Base-by-base conservation (phyloP, 2,113 vertebrate genomes). In the Megaleporinus macrocephalus region DNA sequence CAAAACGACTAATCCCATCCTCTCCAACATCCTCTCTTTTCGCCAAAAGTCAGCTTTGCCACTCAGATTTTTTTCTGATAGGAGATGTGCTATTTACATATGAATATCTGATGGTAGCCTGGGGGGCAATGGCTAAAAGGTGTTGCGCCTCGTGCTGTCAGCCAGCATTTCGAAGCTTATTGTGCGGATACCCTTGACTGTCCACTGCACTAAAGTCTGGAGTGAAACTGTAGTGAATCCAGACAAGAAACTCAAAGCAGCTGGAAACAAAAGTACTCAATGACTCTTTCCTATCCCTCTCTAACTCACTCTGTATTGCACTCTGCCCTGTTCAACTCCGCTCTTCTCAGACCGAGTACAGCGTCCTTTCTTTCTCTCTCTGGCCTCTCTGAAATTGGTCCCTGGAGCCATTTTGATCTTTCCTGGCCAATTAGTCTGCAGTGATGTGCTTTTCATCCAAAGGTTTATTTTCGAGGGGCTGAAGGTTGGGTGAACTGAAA, bases 361-460 rank as follows among this genome's bases (percentile, higher is more conserved):
- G 4, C 49, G 6, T 24, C 47, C 75, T 47, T 33, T 77, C 61
- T 29, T n/a, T 53, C 41, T n/a, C 24, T 62, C 69, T 65, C 36
- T 41, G 15, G 20, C 24, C 26, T 70, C 44, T 62, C 51, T 63
- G 24, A 70, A 75, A 82, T 84, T 81, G 65, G 84, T 88, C 78
- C 86, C 85, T 61, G 59, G 59, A 66, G 78, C 26, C 61, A 59
- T 82, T 85, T 65, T 75, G 84, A 27, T 81, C 70, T 70, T 78
- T 88, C 85, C 71, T 33, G 74, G 69, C 75, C 86, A 89, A 85
- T 88, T 89, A 86, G 72, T n/a, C 76, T 27, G 82, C 69, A 70
- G n/a, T 73, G 81, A 85, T 87, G 72, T 22, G 5, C 77, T 41
- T 81, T 83, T 82, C 80, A 77, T 84, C 73, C 53, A 75, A 57